These are phyloP conservation scores for Drosophila tsacasi DNA, from an alignment of 1,140 invertebrate genomes.

Conservation along the genomic window DNA sequence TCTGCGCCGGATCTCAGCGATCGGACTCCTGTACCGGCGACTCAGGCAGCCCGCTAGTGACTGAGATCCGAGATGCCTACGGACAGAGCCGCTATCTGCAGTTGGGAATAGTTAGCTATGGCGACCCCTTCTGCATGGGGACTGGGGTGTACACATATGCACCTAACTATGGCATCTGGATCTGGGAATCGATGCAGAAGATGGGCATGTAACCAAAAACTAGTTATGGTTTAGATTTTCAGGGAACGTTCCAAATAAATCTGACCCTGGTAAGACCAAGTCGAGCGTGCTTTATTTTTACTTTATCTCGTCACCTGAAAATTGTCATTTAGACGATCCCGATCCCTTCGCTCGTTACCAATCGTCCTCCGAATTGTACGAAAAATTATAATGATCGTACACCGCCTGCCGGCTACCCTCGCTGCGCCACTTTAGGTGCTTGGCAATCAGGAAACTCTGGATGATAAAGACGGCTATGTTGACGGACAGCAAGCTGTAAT, in stretches of 20 bases:
- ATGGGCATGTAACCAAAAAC: background rate
- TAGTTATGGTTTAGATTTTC: background rate
- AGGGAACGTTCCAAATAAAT: background rate
- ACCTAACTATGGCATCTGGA: background rate
- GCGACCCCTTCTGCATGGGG: no score
- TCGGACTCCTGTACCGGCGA: no score
- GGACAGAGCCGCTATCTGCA: no score
- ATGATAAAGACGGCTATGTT: slow-evolving; percentile 53
- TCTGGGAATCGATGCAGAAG: background rate
- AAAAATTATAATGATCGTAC: slow-evolving; percentile 15
- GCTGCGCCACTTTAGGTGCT: slow-evolving; percentile 50
- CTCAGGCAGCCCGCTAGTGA: no score
- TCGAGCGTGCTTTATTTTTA: background rate
- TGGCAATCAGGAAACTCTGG: slow-evolving; percentile 45
- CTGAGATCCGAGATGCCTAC: no score
- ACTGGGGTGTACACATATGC: no score
- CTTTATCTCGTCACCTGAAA: no score
- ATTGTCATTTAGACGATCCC: background rate
- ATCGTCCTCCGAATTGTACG: slow-evolving; percentile 13
- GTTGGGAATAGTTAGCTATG: no score
- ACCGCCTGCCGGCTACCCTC: slow-evolving; percentile 2
- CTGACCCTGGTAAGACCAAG: background rate
- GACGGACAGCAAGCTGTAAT: slow-evolving; percentile 56
- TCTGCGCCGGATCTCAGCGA: no score
- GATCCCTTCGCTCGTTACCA: slow-evolving; percentile 8